These are phyloP conservation scores for Mobula birostris DNA, from an alignment of 2,113 vertebrate species.

Conservation along the genomic window DNA sequence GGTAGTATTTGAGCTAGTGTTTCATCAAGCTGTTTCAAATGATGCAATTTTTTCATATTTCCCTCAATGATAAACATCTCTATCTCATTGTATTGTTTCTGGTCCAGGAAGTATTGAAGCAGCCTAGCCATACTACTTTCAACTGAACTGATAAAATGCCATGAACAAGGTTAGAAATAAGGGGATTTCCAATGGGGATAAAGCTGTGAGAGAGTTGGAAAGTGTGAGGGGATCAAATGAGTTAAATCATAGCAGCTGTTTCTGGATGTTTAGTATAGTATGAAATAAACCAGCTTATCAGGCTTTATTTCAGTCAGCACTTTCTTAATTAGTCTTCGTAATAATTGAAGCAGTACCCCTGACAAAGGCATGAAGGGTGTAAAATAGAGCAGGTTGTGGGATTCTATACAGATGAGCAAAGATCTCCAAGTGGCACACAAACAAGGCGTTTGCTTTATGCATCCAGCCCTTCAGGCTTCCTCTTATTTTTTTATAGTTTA, in stretches of 20 bases:
- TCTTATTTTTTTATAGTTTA: too few species aligned
- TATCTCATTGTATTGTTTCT: not conserved
- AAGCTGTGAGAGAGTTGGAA: not conserved
- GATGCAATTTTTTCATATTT: not conserved
- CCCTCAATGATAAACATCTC: not conserved
- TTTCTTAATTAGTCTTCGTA: not conserved
- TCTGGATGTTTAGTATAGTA: not conserved
- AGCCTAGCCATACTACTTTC: not conserved
- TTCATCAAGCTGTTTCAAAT: not conserved
- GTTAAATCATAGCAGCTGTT: not conserved
- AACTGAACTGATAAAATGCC: not conserved
- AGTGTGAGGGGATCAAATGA: not conserved
- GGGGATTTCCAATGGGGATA: not conserved
- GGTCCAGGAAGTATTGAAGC: not conserved
- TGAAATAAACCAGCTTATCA: slow-evolving; percentile 31
- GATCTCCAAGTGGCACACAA: not conserved
- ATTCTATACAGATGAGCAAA: too few species aligned
- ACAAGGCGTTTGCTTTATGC: not conserved
- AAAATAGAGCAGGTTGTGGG: too few species aligned
- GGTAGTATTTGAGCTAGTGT: not conserved
- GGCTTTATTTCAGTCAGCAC: not conserved
- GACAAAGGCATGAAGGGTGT: not conserved
- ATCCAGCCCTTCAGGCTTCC: too few species aligned
- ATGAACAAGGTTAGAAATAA: not conserved
- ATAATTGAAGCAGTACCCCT: not conserved